phyloP scores from a whole-genome alignment of 2,113 vertebrate species.

The Carassius gibelio region DNA sequence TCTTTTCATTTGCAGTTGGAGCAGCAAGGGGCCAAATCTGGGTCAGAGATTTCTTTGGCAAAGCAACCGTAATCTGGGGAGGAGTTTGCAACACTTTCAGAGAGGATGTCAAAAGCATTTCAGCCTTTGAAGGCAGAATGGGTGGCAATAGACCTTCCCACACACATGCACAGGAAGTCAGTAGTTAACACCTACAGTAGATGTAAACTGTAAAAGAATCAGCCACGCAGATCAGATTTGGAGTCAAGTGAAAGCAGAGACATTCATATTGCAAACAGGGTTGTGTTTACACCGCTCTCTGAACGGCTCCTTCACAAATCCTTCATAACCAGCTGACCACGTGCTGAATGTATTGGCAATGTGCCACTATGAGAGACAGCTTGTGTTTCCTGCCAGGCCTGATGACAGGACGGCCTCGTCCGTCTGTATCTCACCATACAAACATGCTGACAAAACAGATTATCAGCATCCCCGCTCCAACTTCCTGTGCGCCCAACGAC shows the following conservation, averaged over 20 bases:
- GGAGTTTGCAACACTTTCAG: conserved; percentile 8
- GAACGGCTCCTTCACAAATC: conserved; percentile 31
- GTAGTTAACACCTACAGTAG: conserved; percentile 13
- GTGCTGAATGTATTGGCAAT: conserved; percentile 42
- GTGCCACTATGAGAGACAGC: conserved; percentile 49
- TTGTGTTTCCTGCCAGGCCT: conserved; percentile 52
- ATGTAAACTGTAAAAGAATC: conserved; percentile 26
- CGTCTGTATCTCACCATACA: conserved; percentile 29
- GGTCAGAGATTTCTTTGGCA: conserved; percentile 19
- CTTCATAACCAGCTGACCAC: conserved; percentile 21
- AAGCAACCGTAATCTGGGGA: conserved; percentile 33
- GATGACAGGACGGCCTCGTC: conserved; percentile 32
- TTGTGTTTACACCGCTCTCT: conserved; percentile 3
- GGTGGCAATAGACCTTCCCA: conserved; percentile 29
- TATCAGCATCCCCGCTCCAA: conserved; percentile 37
- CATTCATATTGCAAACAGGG: conserved; percentile 9
- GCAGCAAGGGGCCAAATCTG: conserved; percentile 8
- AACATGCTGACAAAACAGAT: conserved; percentile 57
- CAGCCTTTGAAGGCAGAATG: conserved; percentile 47
- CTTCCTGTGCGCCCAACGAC: conserved; percentile 29
- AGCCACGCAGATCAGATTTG: not conserved
- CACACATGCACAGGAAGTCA: conserved; percentile 35
- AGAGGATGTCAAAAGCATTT: conserved; percentile 23
- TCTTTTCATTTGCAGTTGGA: conserved; percentile 6
- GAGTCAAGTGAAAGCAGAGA: conserved; percentile 12